Conservation (phyloP, 2,888 invertebrate genomes). For the Zaprionus obscuricornis region DNA sequence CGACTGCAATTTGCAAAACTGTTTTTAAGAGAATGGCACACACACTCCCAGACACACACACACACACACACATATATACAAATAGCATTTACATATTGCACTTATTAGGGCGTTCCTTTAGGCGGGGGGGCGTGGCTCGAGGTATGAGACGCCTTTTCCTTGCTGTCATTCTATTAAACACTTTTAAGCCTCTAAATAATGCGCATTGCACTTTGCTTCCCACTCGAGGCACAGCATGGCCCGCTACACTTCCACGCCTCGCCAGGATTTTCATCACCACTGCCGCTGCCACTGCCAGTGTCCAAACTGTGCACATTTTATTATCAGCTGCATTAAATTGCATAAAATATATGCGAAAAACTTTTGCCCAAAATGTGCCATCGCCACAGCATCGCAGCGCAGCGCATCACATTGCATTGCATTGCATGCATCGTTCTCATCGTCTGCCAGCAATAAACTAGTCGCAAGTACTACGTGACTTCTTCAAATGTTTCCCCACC, state of each 20-base stretch:
- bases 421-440: slow-evolving; percentile 14
- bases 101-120: slow-evolving; percentile 43
- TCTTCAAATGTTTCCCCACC: not conserved
- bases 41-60: not conserved
- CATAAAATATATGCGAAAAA: slow-evolving; percentile 57
- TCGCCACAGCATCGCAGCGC: no score
- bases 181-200: slow-evolving; percentile 65
- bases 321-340: slow-evolving; percentile 67
- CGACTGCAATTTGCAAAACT: slow-evolving; percentile 55
- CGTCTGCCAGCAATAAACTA: slow-evolving; percentile 39
- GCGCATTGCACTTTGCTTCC: slow-evolving; percentile 44
- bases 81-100: slow-evolving; percentile 47
- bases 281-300: not conserved
- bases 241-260: no score
- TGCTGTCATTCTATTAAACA: slow-evolving; percentile 48
- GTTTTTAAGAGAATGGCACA: slow-evolving; percentile 32
- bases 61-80: slow-evolving; percentile 3
- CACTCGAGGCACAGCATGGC: slow-evolving; percentile 9
- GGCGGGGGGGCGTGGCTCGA: no score
- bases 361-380: slow-evolving; percentile 23
- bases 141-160: no score
- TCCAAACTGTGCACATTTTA: slow-evolving; percentile 45
- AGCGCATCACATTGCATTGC: no score
- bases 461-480: slow-evolving; percentile 44
- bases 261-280: no score